Evolutionary conservation across 2,888 invertebrate species (phyloP).

Genomic region (Phorcus lineatus): DNA sequence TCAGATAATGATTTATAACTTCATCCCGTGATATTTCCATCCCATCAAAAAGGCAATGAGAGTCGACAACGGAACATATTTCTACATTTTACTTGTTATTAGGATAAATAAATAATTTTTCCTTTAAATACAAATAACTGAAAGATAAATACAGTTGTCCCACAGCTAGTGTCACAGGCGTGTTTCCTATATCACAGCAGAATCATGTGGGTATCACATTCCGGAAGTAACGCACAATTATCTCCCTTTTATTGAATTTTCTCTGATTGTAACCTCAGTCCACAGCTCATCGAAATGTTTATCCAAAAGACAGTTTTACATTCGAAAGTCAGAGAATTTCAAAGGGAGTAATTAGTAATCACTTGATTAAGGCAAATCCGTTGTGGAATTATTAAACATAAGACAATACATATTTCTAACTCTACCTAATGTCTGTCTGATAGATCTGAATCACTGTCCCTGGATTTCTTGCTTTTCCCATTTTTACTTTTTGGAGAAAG

Average conservation of each 20-base stretch:
- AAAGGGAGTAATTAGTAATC: too few relatives aligned
- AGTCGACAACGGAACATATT: background rate
- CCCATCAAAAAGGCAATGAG: too few relatives aligned
- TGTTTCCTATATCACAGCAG: background rate
- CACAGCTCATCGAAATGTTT: too few relatives aligned
- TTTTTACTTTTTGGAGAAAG: background rate
- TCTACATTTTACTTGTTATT: conserved; percentile 9
- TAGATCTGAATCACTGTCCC: background rate
- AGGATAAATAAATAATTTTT: conserved; percentile 1
- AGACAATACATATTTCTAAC: too few relatives aligned
- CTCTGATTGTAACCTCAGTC: background rate
- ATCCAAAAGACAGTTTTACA: too few relatives aligned
- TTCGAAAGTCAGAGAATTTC: too few relatives aligned
- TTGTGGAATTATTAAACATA: too few relatives aligned
- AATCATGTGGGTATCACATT: conserved; percentile 4
- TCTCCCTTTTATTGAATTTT: background rate
- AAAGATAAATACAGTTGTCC: background rate
- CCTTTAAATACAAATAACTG: conserved; percentile 13
- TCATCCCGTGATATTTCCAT: too few relatives aligned
- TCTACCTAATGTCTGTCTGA: background rate
- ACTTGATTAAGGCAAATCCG: too few relatives aligned
- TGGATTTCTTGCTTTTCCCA: background rate
- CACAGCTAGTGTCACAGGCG: background rate
- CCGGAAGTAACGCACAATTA: background rate
- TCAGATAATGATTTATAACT: too few relatives aligned